A percentile compares a stretch with the other conserved stretches of the same genome.
Evolutionary conservation across 2,888 invertebrate species (phyloP).

Genomic region (Trachelus iudaicus): DNA sequence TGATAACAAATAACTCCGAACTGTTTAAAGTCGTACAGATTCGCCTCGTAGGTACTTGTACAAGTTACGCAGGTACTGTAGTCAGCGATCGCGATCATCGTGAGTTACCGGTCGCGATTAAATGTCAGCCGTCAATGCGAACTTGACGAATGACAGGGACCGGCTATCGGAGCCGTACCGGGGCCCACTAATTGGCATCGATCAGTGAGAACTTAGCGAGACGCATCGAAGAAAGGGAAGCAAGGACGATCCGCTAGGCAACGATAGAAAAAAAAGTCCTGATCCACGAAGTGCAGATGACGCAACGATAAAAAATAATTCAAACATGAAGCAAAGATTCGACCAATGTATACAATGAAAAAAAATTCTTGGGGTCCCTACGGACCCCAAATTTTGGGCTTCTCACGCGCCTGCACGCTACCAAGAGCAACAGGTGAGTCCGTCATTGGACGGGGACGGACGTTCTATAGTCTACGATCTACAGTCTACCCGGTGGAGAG

Average conservation of each 20-base stretch:
- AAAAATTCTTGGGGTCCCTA: not conserved
- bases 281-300: not conserved
- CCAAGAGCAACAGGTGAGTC: slow-evolving; percentile 52
- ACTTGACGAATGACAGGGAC: not conserved
- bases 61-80: not conserved
- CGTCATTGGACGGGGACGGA: slow-evolving; percentile 25
- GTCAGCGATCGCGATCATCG: not conserved
- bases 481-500: slow-evolving; percentile 31
- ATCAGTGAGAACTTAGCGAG: not conserved
- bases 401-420: slow-evolving; percentile 6
- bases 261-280: not conserved
- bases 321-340: not conserved
- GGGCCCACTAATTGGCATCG: not conserved
- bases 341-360: not conserved
- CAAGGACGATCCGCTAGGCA: not conserved
- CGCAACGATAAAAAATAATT: not conserved
- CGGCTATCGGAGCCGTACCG: not conserved
- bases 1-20: not conserved
- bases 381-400: not conserved
- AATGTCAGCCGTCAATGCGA: not conserved
- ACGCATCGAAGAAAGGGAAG: not conserved
- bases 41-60: not conserved
- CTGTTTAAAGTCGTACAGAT: not conserved
- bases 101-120: not conserved
- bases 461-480: slow-evolving; percentile 35